Conservation (phyloP, 1,140 invertebrate genomes). For the Phortica variegata region DNA sequence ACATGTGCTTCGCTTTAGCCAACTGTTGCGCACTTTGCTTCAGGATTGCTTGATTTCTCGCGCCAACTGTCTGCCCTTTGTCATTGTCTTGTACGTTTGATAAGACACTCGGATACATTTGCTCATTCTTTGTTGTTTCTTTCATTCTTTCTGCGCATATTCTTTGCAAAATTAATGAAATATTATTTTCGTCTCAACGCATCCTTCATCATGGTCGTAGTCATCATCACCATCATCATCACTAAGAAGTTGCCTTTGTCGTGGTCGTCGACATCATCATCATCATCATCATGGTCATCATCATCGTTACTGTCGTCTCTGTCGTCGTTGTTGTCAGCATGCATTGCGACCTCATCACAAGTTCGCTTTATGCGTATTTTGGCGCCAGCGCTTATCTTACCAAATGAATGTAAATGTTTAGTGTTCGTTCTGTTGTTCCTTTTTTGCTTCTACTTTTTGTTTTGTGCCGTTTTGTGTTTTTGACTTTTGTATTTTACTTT, state of each 20-base stretch:
- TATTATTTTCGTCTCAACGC: conserved; percentile 8
- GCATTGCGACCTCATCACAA: too few relatives aligned
- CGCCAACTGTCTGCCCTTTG: conserved; percentile 42
- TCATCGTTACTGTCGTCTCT: too few relatives aligned
- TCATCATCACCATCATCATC: conserved; percentile 7
- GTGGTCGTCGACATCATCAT: too few relatives aligned
- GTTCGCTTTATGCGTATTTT: conserved; percentile 3
- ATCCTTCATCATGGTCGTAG: conserved; percentile 7
- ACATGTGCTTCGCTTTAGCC: conserved; percentile 25
- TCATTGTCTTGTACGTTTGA: conserved; percentile 50
- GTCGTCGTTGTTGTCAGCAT: too few relatives aligned
- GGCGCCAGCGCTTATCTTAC: conserved; percentile 19
- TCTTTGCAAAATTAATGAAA: conserved; percentile 21
- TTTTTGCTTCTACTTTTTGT: too few relatives aligned
- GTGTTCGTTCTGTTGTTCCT: too few relatives aligned
- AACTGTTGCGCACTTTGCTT: conserved; percentile 37
- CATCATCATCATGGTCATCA: too few relatives aligned
- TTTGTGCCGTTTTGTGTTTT: too few relatives aligned
- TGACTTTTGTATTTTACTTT: too few relatives aligned
- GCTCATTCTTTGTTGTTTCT: conserved; percentile 19
- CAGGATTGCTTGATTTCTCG: conserved; percentile 11
- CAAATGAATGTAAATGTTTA: too few relatives aligned
- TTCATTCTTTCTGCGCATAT: conserved; percentile 45
- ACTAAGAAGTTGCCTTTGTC: conserved; percentile 5
- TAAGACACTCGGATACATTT: conserved; percentile 39